Percentiles rank a stretch among this genome's conserved stretches.
Conservation (phyloP, 2,888 invertebrate genomes). For the Uropetala carovei region DNA sequence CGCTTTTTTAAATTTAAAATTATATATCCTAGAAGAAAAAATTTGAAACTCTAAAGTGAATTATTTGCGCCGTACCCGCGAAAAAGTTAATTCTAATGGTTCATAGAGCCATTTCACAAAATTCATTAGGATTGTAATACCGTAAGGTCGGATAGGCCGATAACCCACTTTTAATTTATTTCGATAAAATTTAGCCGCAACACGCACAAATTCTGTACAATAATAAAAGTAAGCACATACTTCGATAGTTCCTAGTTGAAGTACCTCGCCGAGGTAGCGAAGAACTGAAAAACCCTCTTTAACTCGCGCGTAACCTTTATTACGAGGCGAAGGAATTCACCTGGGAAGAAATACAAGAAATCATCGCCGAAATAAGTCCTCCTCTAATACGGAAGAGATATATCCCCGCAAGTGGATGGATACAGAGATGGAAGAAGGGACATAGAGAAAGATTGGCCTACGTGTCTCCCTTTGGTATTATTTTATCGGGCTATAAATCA, state of each 20-base stretch:
- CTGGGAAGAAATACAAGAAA: slow-evolving; percentile 16
- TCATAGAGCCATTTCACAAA: too few species aligned
- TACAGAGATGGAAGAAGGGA: neutral
- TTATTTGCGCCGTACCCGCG: too few species aligned
- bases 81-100: too few species aligned
- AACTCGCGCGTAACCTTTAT: neutral
- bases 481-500: slow-evolving; percentile 59
- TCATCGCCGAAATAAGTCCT: slow-evolving; percentile 1
- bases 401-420: neutral
- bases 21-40: too few species aligned
- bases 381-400: neutral
- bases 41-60: too few species aligned
- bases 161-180: too few species aligned
- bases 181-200: too few species aligned
- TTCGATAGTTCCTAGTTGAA: neutral
- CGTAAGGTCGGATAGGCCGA: too few species aligned
- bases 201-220: too few species aligned
- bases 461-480: slow-evolving; percentile 24
- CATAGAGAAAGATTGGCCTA: slow-evolving; percentile 8
- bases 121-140: too few species aligned
- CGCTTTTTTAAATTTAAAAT: too few species aligned
- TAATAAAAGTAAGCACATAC: too few species aligned
- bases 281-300: neutral
- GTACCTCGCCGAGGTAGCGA: neutral
- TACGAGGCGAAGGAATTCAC: neutral